Base-by-base conservation (phyloP, 2,797 vertebrate species). In the Alauda arvensis region DNA sequence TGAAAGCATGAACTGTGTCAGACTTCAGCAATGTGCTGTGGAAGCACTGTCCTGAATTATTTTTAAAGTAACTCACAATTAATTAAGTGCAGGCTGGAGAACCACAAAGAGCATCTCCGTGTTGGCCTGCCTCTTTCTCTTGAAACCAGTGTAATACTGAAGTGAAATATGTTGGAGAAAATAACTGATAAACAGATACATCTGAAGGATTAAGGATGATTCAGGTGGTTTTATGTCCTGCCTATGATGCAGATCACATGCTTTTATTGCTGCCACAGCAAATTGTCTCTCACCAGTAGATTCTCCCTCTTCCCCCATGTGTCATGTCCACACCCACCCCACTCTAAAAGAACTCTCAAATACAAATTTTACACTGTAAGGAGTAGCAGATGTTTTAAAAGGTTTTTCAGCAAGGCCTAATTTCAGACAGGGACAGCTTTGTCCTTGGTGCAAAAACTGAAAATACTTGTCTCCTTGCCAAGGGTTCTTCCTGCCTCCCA, bases 21-120 rank as follows among this genome's bases (percentile, higher is more conserved):
- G 78, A 51, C 76, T 74, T 83, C 55, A 90, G 62, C 84, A 88
- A 39, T 61, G 68, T 74, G 71, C 90, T 82, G 33, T 75, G 69
- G 72, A 90, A 92, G 59, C 69, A n/a, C 29, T 83, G 79, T 83
- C 86, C 69, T 59, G 53, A 61, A 82, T 82, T 74, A 62, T 65
- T 88, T 85, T 82, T 84, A 79, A 84, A 89, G 40, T 59, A 79
- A 28, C 69, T 77, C 55, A 19, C 12, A 82, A 33, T 60, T 88
- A 90, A 82, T 82, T 74, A 85, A 83, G 39, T 72, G 46, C 53
- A 63, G 55, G 62, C 53, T 85, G 59, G 57, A 87, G 66, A 90
- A 39, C 65, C 85, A 85, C 55, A 48, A 42, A 40, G 51, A 77
- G 23, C 10, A 61, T 68, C 62, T 87, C 66, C 48, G 23, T 77